Conservation (phyloP, 2,888 invertebrate genomes). For the Ochropleura leucogaster region DNA sequence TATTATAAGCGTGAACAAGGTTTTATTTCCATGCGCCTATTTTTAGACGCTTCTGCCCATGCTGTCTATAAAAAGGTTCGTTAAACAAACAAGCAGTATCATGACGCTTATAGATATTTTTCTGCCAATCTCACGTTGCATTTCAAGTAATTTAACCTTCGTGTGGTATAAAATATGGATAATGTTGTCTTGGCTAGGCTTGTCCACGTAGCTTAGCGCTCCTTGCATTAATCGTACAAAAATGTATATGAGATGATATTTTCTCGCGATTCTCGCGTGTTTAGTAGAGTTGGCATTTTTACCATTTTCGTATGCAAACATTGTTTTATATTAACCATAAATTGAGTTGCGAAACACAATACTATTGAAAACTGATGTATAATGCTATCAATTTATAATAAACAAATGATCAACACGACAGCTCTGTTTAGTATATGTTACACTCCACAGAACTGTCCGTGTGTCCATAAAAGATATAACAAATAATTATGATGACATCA, state of each 20-base stretch:
- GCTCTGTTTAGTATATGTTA: too few relatives aligned
- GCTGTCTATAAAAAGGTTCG: slow-evolving; percentile 6
- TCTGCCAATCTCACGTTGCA: background rate
- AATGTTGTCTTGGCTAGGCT: background rate
- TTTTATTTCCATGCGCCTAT: slow-evolving; percentile 44
- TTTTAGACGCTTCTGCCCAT: slow-evolving; percentile 13
- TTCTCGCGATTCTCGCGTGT: background rate
- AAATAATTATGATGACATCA: slow-evolving; percentile 46
- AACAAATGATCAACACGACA: too few relatives aligned
- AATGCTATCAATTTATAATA: too few relatives aligned
- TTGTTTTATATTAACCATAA: too few relatives aligned
- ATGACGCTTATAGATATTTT: background rate
- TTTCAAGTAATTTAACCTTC: background rate
- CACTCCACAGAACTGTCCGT: too few relatives aligned
- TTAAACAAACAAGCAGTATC: slow-evolving; percentile 4
- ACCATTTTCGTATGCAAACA: too few relatives aligned
- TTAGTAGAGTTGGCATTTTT: too few relatives aligned
- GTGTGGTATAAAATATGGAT: background rate
- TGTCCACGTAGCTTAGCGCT: too few relatives aligned
- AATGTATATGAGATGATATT: background rate
- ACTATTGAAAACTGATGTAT: too few relatives aligned
- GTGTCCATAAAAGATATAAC: slow-evolving; percentile 8
- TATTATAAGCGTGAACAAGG: slow-evolving; percentile 29
- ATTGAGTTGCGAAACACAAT: too few relatives aligned
- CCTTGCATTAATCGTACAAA: background rate